phyloP scores from a whole-genome alignment of 2,888 invertebrate genomes.

The Noctuana brunneofusca region DNA sequence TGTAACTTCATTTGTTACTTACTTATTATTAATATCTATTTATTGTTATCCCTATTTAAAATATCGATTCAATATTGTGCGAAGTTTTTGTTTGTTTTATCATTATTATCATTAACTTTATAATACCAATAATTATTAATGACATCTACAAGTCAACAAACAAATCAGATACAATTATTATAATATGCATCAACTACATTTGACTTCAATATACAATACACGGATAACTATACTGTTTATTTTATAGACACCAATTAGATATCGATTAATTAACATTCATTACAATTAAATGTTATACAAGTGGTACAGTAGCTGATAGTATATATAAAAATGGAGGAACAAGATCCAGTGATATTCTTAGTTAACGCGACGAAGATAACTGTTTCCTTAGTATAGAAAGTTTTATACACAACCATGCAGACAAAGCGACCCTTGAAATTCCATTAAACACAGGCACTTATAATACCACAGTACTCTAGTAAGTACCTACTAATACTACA shows the following conservation, averaged over 20 bases:
- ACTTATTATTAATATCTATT: constrained; percentile 62
- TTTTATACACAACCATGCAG: not conserved
- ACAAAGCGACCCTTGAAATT: too few relatives aligned
- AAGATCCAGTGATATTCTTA: not conserved
- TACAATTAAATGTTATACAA: constrained; percentile 60
- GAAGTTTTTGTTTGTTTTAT: constrained; percentile 72
- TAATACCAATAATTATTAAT: constrained; percentile 56
- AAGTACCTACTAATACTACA: too few relatives aligned
- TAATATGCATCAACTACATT: constrained; percentile 61
- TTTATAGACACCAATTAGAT: constrained; percentile 79
- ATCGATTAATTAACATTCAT: constrained; percentile 52
- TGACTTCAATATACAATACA: constrained; percentile 58
- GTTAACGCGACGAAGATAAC: not conserved
- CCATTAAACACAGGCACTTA: too few relatives aligned
- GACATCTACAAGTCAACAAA: constrained; percentile 71
- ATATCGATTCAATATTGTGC: constrained; percentile 77
- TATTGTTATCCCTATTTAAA: constrained; percentile 73
- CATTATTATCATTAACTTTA: constrained; percentile 56
- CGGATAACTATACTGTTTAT: constrained; percentile 53
- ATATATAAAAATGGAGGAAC: constrained; percentile 9
- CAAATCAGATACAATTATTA: constrained; percentile 53
- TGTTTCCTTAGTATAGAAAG: not conserved
- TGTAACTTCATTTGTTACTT: constrained; percentile 57
- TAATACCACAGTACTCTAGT: too few relatives aligned
- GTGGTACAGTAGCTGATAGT: constrained; percentile 35